phyloP scores from a whole-genome alignment of 2,113 vertebrate species.

The Paradoxurus hermaphroditus region DNA sequence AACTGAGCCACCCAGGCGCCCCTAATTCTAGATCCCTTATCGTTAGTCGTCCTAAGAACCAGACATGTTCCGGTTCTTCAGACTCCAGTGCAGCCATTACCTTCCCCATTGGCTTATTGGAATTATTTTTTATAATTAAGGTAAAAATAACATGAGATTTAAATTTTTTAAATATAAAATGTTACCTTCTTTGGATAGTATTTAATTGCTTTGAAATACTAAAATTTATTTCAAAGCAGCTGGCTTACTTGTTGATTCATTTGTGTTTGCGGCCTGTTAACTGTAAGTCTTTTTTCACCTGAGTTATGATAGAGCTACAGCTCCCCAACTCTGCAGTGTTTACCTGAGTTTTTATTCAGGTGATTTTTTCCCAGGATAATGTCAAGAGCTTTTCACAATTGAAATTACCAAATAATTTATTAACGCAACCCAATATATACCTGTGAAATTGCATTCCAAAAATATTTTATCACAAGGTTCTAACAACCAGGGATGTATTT shows the following conservation, averaged over 20 bases:
- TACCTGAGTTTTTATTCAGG: background rate
- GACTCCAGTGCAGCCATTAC: background rate
- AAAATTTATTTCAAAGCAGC: background rate
- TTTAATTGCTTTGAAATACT: slow-evolving; percentile 19
- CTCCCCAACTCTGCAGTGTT: background rate
- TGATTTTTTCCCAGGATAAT: background rate
- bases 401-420: background rate
- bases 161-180: background rate
- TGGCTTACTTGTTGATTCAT: background rate
- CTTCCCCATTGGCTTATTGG: background rate
- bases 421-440: background rate
- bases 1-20: too few species aligned
- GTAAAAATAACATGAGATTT: background rate
- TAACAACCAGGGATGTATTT: background rate
- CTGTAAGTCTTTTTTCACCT: background rate
- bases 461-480: background rate
- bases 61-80: background rate
- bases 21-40: background rate
- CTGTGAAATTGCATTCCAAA: background rate
- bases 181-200: background rate
- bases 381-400: background rate
- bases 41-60: background rate
- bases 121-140: background rate
- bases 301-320: background rate
- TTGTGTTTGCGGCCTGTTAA: background rate